Evolutionary conservation across 2,888 invertebrate species (phyloP), one percentile per base, ranked within the genome.

Genomic region (Nephrotoma guestfalica): DNA sequence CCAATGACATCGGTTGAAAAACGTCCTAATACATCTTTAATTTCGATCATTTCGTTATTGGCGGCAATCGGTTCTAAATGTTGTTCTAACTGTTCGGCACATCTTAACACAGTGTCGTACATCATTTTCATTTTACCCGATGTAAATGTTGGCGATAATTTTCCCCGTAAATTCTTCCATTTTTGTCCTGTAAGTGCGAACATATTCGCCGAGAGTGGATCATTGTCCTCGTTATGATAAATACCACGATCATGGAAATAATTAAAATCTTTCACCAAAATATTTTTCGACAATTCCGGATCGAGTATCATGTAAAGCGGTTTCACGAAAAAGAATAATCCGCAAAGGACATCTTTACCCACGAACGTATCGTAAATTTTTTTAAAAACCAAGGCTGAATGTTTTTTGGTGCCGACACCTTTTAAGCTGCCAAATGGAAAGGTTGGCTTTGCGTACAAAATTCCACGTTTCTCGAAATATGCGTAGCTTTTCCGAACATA

Each of bases 41-140:
- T 88, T 86, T 92, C 92, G 6, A 91, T 86, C 6, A 89, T 88
- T 43, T 88, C 88, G 0, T 40, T 18, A 6, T 41, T 85, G 43
- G 86, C 86, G 0, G 86, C 41, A 4, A 47, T 13, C 11, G 89
- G 3, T 90, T 89, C 84, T 87, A 88, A 86, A 85, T 51, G 13
- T 4, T 86, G 41, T 18, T 85, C 40, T 87, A 91, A 88, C 47
- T 89, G 87, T 18, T 88, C 86, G 0, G 89, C 88, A 85, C 91
- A 91, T 0, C 88, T 88, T 0, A 89, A 87, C 9, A 92, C 88
- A 0, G 90, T 90, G 6, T 89, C 89, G 86, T 91, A 92, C 92
- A 93, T 92, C 47, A 89, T 90, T 88, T 92, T 92, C 90, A 93
- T 92, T 88, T 92, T 93, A 5, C 92, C 92, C 0, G 92, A 91